Conservation (phyloP, 1,140 invertebrate species). For the Coenobita brevimanus region DNA sequence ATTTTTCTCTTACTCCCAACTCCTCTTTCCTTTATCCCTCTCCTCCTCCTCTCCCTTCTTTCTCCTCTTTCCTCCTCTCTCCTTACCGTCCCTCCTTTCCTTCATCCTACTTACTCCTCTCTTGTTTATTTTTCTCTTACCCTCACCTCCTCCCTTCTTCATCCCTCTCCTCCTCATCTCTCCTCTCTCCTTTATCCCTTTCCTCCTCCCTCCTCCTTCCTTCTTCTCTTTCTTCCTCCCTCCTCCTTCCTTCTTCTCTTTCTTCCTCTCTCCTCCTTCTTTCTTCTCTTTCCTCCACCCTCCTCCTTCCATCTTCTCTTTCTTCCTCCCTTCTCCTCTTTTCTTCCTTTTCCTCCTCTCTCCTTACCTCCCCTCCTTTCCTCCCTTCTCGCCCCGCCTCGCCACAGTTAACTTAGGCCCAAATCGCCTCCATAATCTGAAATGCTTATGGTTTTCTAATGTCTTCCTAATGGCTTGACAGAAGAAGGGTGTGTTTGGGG, state of each 20-base stretch:
- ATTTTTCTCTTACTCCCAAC: background rate
- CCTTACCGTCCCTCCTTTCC: background rate
- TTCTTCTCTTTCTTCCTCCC: too few species aligned
- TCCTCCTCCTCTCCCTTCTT: background rate
- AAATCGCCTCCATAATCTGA: too few species aligned
- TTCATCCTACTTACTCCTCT: background rate
- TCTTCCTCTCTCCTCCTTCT: background rate
- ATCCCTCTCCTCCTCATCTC: background rate
- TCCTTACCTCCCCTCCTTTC: background rate
- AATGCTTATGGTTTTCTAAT: too few species aligned
- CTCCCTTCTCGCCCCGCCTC: background rate
- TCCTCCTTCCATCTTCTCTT: background rate
- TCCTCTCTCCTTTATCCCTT: background rate
- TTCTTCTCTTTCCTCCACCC: background rate
- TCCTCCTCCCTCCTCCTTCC: background rate
- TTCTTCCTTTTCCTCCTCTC: background rate
- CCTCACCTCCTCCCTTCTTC: background rate
- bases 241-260: background rate
- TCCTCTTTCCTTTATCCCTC: background rate
- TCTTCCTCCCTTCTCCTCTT: background rate
- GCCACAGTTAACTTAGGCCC: too few species aligned
- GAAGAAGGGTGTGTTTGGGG: too few species aligned
- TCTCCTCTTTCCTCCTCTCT: background rate
- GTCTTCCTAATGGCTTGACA: too few species aligned
- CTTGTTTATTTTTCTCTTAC: background rate